Evolutionary conservation across 2,888 invertebrate species (phyloP).

Genomic region (Nineta flava): DNA sequence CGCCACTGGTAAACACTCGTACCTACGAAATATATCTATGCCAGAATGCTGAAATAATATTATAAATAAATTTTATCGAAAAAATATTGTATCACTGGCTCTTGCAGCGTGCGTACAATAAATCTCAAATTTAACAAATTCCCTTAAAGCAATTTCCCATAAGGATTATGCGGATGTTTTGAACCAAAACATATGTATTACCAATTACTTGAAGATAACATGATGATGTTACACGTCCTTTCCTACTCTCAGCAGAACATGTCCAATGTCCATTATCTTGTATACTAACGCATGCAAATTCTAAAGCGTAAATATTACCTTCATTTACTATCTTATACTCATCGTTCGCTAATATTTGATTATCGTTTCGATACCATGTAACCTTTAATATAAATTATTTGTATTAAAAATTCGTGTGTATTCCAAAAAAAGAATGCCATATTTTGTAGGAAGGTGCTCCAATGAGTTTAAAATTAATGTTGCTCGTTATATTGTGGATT

Average conservation of each 20-base stretch:
- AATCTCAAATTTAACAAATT: background rate
- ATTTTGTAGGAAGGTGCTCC: background rate
- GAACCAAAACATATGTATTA: conserved; percentile 20
- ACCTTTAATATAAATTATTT: conserved; percentile 36
- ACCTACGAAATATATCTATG: too few species aligned
- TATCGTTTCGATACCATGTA: conserved; percentile 76
- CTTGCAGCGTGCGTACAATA: too few species aligned
- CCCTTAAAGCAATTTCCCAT: too few species aligned
- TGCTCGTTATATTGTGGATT: background rate
- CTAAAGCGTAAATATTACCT: conserved; percentile 74
- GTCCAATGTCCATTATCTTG: conserved; percentile 78
- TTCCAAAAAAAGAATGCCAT: background rate
- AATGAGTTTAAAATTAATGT: background rate
- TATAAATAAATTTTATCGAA: too few species aligned
- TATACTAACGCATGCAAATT: conserved; percentile 63
- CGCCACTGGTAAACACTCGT: too few species aligned
- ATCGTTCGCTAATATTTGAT: conserved; percentile 54
- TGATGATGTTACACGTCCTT: conserved; percentile 59
- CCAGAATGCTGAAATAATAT: too few species aligned
- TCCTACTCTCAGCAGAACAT: conserved; percentile 61
- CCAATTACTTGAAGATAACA: conserved; percentile 64
- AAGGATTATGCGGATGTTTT: background rate
- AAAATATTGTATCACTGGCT: too few species aligned
- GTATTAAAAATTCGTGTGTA: too few species aligned
- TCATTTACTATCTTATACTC: conserved; percentile 63